Evolutionary conservation across 2,888 invertebrate genomes (phyloP).

Genomic region (Tipula helvola): DNA sequence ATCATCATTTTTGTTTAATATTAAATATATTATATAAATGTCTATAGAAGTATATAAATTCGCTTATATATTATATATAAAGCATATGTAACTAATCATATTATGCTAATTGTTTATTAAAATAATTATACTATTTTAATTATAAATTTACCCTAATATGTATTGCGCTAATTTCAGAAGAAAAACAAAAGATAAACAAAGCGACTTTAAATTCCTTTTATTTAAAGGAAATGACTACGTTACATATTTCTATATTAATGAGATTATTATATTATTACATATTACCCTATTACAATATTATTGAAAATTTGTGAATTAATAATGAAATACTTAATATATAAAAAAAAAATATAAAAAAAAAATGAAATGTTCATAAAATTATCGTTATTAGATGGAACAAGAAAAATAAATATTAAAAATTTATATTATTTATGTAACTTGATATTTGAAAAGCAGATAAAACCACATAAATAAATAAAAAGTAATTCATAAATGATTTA

Average conservation of each 20-base stretch:
- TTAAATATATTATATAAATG: not conserved
- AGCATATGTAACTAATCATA: not conserved
- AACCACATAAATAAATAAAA: not conserved
- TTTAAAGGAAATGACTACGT: not conserved
- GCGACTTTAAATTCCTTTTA: not conserved
- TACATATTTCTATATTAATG: not conserved
- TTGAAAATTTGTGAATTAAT: not conserved
- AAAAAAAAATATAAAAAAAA: not conserved
- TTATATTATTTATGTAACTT: not conserved
- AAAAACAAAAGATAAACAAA: not conserved
- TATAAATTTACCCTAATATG: not conserved
- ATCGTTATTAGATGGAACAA: not conserved
- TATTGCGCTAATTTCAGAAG: not conserved
- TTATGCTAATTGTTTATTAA: not conserved
- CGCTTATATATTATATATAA: not conserved
- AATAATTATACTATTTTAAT: not conserved
- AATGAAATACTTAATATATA: not conserved
- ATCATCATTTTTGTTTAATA: not conserved
- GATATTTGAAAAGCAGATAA: not conserved
- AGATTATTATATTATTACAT: not conserved
- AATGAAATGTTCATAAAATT: not conserved
- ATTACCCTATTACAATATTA: not conserved
- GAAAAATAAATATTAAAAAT: not conserved
- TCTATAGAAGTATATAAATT: not conserved
- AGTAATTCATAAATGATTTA: not conserved